These are phyloP conservation scores for Globia sparganii DNA, from an alignment of 2,888 invertebrate species.

Conservation along the genomic window DNA sequence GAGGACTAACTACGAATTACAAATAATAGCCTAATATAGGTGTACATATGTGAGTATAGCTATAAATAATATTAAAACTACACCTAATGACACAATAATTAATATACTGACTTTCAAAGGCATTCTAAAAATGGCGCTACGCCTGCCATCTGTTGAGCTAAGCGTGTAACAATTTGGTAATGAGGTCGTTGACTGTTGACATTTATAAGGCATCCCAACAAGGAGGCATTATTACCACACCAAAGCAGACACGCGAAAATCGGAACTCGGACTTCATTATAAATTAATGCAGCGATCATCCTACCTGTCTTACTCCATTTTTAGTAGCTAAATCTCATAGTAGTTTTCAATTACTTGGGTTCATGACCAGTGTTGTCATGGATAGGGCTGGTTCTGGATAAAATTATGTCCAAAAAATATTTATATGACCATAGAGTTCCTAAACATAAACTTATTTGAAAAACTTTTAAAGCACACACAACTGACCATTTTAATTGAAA, in stretches of 20 bases:
- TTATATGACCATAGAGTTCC: background rate
- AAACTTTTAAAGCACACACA: background rate
- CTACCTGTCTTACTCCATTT: slow-evolving; percentile 17
- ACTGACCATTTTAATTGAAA: slow-evolving; percentile 3
- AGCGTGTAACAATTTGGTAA: slow-evolving; percentile 42
- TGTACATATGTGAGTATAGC: slow-evolving; percentile 56
- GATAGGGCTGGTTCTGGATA: background rate
- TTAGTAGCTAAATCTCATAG: background rate
- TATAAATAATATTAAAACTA: slow-evolving; percentile 11
- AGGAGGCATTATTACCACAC: slow-evolving; percentile 54
- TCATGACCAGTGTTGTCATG: background rate
- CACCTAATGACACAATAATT: slow-evolving; percentile 17
- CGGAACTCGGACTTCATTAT: slow-evolving; percentile 36
- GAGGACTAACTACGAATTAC: slow-evolving; percentile 19
- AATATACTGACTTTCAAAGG: slow-evolving; percentile 30
- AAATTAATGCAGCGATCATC: slow-evolving; percentile 20
- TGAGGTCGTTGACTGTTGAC: slow-evolving; percentile 63
- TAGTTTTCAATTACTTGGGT: slow-evolving; percentile 1
- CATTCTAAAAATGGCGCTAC: slow-evolving; percentile 38
- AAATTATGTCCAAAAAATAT: background rate
- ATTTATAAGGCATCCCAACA: slow-evolving; percentile 53
- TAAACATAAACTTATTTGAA: background rate
- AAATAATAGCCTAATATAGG: slow-evolving; percentile 21
- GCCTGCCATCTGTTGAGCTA: slow-evolving; percentile 59
- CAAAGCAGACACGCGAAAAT: slow-evolving; percentile 44